phyloP scores from a whole-genome alignment of 2,888 invertebrate genomes.

The Minunthozetes semirufus region DNA sequence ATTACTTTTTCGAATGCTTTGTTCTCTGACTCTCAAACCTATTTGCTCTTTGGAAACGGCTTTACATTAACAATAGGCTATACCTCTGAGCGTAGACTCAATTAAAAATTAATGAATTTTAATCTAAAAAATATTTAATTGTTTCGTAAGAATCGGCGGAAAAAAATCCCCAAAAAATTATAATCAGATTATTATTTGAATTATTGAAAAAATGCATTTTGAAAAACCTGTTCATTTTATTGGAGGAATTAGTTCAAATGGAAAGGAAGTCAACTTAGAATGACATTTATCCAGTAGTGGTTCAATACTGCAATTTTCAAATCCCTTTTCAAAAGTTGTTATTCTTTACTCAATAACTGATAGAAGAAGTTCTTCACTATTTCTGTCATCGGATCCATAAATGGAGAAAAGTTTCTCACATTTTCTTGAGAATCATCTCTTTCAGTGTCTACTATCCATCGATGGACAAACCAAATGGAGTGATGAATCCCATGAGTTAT shows the following conservation, averaged over 20 bases:
- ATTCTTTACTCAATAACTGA: neutral
- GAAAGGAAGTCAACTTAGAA: neutral
- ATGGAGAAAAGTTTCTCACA: neutral
- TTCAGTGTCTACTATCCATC: neutral
- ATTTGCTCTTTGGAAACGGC: neutral
- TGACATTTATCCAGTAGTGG: neutral
- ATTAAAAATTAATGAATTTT: neutral
- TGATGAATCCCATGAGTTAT: slow-evolving; percentile 19
- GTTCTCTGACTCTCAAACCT: slow-evolving; percentile 9
- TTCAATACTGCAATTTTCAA: neutral
- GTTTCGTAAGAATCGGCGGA: neutral
- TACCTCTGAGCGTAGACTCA: neutral
- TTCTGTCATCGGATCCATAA: neutral
- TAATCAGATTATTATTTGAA: slow-evolving; percentile 9
- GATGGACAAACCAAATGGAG: neutral
- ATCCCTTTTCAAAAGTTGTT: neutral
- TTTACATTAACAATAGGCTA: neutral
- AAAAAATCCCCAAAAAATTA: neutral
- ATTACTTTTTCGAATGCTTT: slow-evolving; percentile 2
- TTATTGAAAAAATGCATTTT: neutral
- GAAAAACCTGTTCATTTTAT: neutral
- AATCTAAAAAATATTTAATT: neutral
- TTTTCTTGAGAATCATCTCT: neutral
- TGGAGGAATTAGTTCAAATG: neutral
- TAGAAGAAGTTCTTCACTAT: neutral